Conservation (phyloP, 2,797 vertebrate genomes). For the Kryptopterus vitreolus region DNA sequence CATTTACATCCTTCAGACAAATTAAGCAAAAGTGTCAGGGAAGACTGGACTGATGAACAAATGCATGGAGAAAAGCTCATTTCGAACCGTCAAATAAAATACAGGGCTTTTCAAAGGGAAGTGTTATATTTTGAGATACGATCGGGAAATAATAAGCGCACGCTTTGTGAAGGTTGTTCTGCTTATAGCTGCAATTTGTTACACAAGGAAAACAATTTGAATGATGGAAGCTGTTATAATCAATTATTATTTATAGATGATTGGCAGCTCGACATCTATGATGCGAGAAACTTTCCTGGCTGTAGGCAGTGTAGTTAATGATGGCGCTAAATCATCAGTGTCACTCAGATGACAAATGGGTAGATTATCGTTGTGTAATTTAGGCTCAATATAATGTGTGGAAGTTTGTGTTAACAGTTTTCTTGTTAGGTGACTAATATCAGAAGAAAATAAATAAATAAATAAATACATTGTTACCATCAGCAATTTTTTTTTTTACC, state of each 20-base stretch:
- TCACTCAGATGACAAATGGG: conserved; percentile 2
- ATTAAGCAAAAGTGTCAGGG: neutral
- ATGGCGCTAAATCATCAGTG: neutral
- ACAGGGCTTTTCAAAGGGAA: neutral
- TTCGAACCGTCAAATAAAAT: neutral
- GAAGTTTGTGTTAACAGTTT: neutral
- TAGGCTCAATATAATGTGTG: neutral
- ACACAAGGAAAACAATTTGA: neutral
- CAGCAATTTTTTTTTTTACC: neutral
- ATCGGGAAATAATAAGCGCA: neutral
- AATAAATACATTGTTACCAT: neutral
- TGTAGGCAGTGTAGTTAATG: conserved; percentile 15
- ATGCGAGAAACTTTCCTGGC: conserved; percentile 1
- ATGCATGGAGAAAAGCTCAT: neutral
- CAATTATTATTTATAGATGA: conserved; percentile 15
- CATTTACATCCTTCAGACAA: neutral
- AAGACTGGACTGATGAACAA: neutral
- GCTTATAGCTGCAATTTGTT: neutral
- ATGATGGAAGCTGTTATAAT: neutral
- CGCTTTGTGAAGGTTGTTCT: neutral
- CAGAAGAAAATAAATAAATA: too few relatives aligned
- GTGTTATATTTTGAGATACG: neutral
- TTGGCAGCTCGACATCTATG: conserved; percentile 5
- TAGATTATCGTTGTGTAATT: neutral
- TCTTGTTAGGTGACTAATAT: neutral